Percentiles rank a stretch among this genome's conserved stretches.
Evolutionary conservation across 2,888 invertebrate species (phyloP).

Genomic region (Heteromurus nitidus): DNA sequence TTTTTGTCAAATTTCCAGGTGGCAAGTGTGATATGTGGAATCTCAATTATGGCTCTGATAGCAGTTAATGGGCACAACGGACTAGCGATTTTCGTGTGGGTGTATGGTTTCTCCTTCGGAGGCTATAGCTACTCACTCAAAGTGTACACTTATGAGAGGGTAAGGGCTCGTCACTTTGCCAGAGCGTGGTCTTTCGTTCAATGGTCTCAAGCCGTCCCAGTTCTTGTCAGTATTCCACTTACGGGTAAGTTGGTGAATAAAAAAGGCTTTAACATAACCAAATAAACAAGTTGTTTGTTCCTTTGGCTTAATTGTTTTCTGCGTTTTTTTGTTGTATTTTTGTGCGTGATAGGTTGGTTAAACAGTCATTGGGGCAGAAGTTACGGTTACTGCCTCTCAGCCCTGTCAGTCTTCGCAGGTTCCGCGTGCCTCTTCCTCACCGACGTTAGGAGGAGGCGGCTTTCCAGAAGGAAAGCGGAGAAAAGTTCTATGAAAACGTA

Average conservation of each 20-base stretch:
- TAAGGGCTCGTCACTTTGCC: constrained; percentile 89
- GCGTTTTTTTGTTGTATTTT: neutral
- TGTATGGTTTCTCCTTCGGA: constrained; percentile 86
- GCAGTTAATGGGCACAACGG: constrained; percentile 81
- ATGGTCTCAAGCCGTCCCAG: constrained; percentile 90
- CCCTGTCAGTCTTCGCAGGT: constrained; percentile 85
- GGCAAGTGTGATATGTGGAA: constrained; percentile 85
- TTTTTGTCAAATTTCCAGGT: constrained; percentile 77
- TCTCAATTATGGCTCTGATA: constrained; percentile 86
- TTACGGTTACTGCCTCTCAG: constrained; percentile 90
- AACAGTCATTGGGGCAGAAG: constrained; percentile 84
- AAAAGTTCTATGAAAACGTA: constrained; percentile 73
- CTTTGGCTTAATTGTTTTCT: too few species aligned
- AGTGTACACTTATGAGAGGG: constrained; percentile 92
- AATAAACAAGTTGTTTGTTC: neutral
- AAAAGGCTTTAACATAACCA: too few species aligned
- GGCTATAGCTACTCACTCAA: constrained; percentile 92
- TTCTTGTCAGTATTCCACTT: constrained; percentile 88
- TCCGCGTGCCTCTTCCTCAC: constrained; percentile 87
- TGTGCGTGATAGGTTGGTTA: constrained; percentile 81
- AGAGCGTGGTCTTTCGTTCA: constrained; percentile 93
- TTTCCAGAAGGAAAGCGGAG: constrained; percentile 70
- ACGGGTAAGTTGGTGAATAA: constrained; percentile 80
- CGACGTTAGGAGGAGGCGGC: constrained; percentile 83
- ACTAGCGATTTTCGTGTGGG: constrained; percentile 78